Percentiles rank a stretch among this genome's conserved stretches.
phyloP scores from a whole-genome alignment of 2,113 vertebrate genomes.

The Cyprinodon tularosa region DNA sequence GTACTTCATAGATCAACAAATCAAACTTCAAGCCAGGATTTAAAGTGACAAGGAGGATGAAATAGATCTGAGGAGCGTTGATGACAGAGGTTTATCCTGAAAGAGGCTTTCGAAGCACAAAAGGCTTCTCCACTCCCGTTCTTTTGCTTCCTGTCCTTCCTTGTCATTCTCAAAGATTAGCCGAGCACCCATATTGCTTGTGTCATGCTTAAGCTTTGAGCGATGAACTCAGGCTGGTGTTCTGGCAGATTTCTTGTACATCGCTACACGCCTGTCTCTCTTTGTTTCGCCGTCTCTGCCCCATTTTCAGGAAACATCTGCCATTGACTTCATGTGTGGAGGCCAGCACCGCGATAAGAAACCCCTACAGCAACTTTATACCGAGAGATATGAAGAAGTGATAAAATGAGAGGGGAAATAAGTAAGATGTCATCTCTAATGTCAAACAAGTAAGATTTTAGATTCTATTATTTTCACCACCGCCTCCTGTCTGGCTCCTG shows the following conservation, averaged over 20 bases:
- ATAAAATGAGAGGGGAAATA: slow-evolving; percentile 68
- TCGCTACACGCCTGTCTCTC: slow-evolving; percentile 36
- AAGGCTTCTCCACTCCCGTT: slow-evolving; percentile 44
- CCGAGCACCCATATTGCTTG: slow-evolving; percentile 39
- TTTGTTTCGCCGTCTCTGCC: slow-evolving; percentile 10
- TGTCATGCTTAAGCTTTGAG: slow-evolving; percentile 44
- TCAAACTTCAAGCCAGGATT: slow-evolving; percentile 61
- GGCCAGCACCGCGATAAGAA: slow-evolving; percentile 24
- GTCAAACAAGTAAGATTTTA: slow-evolving; percentile 65
- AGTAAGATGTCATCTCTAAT: slow-evolving; percentile 77
- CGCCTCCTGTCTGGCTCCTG: slow-evolving; percentile 38
- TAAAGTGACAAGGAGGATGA: slow-evolving; percentile 55
- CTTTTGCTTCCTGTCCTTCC: slow-evolving; percentile 30
- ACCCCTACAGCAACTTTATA: slow-evolving; percentile 45
- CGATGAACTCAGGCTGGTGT: slow-evolving; percentile 53
- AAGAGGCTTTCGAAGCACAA: slow-evolving; percentile 71
- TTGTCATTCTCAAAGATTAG: slow-evolving; percentile 57
- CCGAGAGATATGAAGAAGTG: slow-evolving; percentile 51
- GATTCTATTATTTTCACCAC: slow-evolving; percentile 45
- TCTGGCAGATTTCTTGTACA: slow-evolving; percentile 52
- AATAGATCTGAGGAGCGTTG: slow-evolving; percentile 66
- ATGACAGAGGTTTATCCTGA: slow-evolving; percentile 57
- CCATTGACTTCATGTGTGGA: slow-evolving; percentile 6
- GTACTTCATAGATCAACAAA: slow-evolving; percentile 70
- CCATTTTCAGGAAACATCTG: slow-evolving; percentile 5